These are phyloP conservation scores for Eospalax fontanierii DNA, from an alignment of 2,797 vertebrate species.

Conservation along the genomic window DNA sequence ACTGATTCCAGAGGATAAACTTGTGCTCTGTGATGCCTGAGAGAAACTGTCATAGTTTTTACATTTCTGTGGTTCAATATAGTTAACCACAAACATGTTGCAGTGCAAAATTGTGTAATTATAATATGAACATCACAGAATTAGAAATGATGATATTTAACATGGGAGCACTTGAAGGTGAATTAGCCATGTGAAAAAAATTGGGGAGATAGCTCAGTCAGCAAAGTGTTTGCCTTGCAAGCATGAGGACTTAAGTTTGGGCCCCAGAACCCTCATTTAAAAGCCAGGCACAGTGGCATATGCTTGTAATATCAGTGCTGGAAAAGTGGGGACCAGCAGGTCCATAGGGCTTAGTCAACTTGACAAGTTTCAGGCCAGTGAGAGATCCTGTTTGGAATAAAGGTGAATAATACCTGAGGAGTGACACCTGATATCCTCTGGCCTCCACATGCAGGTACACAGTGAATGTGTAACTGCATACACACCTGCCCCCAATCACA, in stretches of 20 bases:
- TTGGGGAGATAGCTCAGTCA: neutral
- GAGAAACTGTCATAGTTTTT: constrained; percentile 40
- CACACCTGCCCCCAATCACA: neutral
- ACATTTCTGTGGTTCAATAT: neutral
- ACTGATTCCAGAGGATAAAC: neutral
- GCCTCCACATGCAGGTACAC: neutral
- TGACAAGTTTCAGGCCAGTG: no score
- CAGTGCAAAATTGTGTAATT: neutral
- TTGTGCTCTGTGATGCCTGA: neutral
- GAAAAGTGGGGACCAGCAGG: neutral
- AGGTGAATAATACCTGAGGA: neutral
- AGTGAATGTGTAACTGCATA: neutral
- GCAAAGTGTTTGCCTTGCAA: neutral
- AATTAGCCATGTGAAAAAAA: neutral
- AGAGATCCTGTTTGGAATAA: neutral
- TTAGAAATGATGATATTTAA: constrained; percentile 66
- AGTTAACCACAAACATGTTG: neutral
- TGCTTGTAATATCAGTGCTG: neutral
- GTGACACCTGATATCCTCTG: neutral
- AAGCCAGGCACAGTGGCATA: neutral
- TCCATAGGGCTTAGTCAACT: neutral
- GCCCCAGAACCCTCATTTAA: neutral
- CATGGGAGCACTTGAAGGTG: neutral
- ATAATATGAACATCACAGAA: constrained; percentile 43
- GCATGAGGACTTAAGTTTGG: neutral